Percentiles rank a stretch among this genome's conserved stretches.
These are phyloP conservation scores for Silurus meridionalis DNA, from an alignment of 2,113 vertebrate species.

Conservation along the genomic window DNA sequence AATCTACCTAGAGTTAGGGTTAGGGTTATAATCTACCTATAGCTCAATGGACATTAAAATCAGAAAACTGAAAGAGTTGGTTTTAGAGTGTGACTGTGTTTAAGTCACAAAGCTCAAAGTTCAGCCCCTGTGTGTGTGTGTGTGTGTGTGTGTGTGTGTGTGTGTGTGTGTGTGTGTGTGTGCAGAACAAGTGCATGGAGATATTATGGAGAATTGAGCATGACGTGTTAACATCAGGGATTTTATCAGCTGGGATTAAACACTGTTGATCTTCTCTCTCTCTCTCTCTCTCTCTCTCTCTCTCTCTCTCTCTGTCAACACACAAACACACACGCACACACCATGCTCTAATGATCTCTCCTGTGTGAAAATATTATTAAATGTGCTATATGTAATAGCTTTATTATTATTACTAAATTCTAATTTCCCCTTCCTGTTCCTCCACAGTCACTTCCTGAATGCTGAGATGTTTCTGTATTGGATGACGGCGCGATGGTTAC, in stretches of 20 bases:
- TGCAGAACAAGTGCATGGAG: not conserved
- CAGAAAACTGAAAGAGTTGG: too few species aligned
- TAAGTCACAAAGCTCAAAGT: not conserved
- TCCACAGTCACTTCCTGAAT: not conserved
- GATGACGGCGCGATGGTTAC: not conserved
- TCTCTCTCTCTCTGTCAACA: not conserved
- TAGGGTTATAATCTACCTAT: too few species aligned
- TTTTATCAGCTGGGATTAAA: slow-evolving; percentile 21
- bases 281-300: too few species aligned
- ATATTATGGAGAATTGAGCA: not conserved
- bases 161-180: not conserved
- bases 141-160: not conserved
- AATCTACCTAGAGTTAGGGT: too few species aligned
- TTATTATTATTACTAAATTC: not conserved
- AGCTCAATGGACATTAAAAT: too few species aligned
- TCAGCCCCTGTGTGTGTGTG: not conserved
- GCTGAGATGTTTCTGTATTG: not conserved
- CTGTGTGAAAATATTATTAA: not conserved
- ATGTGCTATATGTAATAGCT: not conserved
- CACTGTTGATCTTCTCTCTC: slow-evolving; percentile 7
- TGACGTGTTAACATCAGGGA: slow-evolving; percentile 4
- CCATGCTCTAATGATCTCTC: not conserved
- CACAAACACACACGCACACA: not conserved
- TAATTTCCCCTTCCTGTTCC: slow-evolving; percentile 1
- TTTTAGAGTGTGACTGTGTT: not conserved